Base-by-base conservation (phyloP, 2,797 vertebrate species). In the Peromyscus eremicus region DNA sequence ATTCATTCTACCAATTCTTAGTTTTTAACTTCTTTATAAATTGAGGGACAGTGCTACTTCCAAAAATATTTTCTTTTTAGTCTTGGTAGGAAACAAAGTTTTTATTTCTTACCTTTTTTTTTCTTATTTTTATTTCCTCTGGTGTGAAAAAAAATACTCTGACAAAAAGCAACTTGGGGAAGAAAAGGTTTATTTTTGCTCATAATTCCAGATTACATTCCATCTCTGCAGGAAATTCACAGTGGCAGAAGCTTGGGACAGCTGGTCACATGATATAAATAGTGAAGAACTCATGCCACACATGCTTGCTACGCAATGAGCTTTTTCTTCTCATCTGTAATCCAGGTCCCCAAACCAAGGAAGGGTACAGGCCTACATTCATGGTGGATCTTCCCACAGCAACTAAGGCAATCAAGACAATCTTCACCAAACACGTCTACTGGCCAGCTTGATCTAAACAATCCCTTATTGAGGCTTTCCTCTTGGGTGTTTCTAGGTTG, bases 21-120 rank as follows among this genome's bases (percentile, higher is more conserved):
- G 40, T 88, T 57, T 80, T 71, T 92, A 94, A 93, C 34, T 73
- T 82, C 6, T 77, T 93, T 86, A 62, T 86, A 19, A 85, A 93
- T 43, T 92, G 12, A 2, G 81, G 43, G 32, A 77, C 66, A 87
- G 64, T 64, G 4, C 0, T 21, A 25, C 62, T 32, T 94, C 34
- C 62, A 71, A 82, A 92, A 71, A 73, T 60, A 73, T 88, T 73
- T 93, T 89, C 32, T 73, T 32, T 88, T 81, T 96, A 81, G 25
- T 73, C 34, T 23, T 81, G 52, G 27, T 86, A 85, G 29, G 34
- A 86, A 79, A 5, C 1, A 76, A 76, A 21, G 25, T 64, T 16
- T 94, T 52, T 82, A 80, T 66, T 80, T 52, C 32, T 80, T 37
- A 19, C 16, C 6, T 52, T 77, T 49, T n/a, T 46, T 0, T 5